Base-by-base conservation (phyloP, 2,888 invertebrate species). In the Paralinhomoeus sp. region DNA sequence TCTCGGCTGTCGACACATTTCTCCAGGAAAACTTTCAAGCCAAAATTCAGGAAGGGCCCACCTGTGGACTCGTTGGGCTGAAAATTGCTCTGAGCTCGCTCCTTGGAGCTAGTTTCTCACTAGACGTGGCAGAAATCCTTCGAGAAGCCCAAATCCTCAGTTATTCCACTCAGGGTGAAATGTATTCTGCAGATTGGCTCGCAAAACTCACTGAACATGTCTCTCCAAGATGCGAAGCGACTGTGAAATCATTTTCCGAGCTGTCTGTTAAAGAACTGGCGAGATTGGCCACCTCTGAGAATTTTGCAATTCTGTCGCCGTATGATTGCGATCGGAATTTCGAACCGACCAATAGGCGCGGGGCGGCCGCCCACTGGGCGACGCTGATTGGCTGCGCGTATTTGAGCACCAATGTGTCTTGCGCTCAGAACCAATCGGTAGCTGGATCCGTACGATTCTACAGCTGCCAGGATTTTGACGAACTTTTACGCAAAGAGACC, bases 151-250 rank as follows among this genome's bases (percentile, higher is more conserved):
- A 72, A 60, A 58, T 65, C 22, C 65, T 70, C 51, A 73, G 75
- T 2, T 80, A 72, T 55, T 80, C 80, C 2, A 74, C 74, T 52
- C 77, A 80, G 54, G 87, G 89, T 12, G 89, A 89, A 72, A 80
- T 87, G 71, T 68, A 64, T 51, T 61, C 60, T 44, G 59, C 62
- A 62, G 49, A 37, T 15, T 42, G 27, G 27, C 27, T 27, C 5
- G 27, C 27, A 12, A 12, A 27, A 12, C 27, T 27, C 7, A 12
- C 27, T 27, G 27, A 27, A 5, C 12, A 12, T 27, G 27, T 27
- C 7, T 9, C 12, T 12, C 27, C n/a, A n/a, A n/a, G n/a, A n/a
- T n/a, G n/a, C n/a, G 27, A 27, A 27, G 27, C 27, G 5, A 27
- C 27, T 9, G 27, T 27, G 27, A 12, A 27, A 27, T 12, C 27